Conservation (phyloP, 2,797 vertebrate genomes). For the Galagoides demidoff region DNA sequence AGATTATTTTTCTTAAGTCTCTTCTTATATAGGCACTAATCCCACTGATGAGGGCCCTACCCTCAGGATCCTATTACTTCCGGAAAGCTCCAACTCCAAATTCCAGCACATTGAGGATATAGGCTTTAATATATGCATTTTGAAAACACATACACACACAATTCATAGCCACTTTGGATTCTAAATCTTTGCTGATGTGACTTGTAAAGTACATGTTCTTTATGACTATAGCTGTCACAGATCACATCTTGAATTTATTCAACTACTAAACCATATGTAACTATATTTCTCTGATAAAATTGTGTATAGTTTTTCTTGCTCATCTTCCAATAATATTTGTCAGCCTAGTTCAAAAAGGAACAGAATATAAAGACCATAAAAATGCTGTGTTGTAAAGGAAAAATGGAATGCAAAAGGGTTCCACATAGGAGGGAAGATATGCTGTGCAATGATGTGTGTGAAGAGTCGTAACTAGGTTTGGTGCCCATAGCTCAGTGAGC, state of each 20-base stretch:
- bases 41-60: too few relatives aligned
- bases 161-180: background rate
- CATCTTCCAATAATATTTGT: background rate
- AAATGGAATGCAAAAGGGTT: background rate
- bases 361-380: background rate
- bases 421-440: background rate
- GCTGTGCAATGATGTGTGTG: background rate
- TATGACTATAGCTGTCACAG: background rate
- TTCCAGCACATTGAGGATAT: background rate
- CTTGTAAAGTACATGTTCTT: background rate
- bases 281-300: background rate
- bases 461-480: background rate
- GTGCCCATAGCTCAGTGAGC: too few relatives aligned
- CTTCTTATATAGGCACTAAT: background rate
- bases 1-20: background rate
- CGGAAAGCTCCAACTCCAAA: background rate
- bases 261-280: background rate
- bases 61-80: background rate
- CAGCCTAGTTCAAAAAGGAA: background rate
- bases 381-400: background rate
- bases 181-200: background rate
- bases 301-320: background rate
- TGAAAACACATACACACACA: background rate
- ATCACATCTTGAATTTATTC: background rate
- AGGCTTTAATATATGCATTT: background rate